A percentile compares a stretch with the other conserved stretches of the same genome.
phyloP scores from a whole-genome alignment of 2,888 invertebrate genomes.

The Apantesis nais region DNA sequence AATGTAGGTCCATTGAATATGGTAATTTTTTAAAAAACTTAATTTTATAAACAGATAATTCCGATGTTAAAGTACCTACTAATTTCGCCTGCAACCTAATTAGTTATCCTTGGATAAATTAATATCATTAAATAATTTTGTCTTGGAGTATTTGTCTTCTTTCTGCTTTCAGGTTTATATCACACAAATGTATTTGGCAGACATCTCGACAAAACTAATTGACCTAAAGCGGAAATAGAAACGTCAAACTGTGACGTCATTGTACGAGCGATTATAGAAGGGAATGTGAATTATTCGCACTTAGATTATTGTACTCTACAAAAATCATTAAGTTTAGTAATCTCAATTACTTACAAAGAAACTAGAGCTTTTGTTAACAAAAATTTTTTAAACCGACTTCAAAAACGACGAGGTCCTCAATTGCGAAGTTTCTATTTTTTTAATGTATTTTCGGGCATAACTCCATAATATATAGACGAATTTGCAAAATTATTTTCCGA shows the following conservation, averaged over 20 bases:
- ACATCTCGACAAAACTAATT: not conserved
- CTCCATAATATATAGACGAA: too few species aligned
- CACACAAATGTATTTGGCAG: not conserved
- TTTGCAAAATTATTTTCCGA: too few species aligned
- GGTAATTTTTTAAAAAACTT: too few species aligned
- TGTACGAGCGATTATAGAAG: not conserved
- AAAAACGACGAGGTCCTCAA: too few species aligned
- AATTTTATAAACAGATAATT: too few species aligned
- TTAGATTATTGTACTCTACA: not conserved
- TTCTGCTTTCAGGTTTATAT: not conserved
- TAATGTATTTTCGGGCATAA: too few species aligned
- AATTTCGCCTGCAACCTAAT: not conserved
- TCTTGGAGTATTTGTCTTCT: too few species aligned
- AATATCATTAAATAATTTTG: not conserved
- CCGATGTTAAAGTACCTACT: too few species aligned
- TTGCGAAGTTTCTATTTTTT: too few species aligned
- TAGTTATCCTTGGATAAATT: not conserved
- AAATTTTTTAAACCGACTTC: too few species aligned
- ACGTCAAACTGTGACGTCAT: slow-evolving; percentile 1
- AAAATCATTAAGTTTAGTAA: not conserved
- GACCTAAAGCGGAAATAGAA: not conserved
- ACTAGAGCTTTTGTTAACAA: too few species aligned
- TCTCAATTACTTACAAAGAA: not conserved
- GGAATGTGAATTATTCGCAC: not conserved
- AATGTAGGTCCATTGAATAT: too few species aligned